Percentiles rank a stretch among this genome's conserved stretches.
These are phyloP conservation scores for Sinocyclocheilus anshuiensis DNA, from an alignment of 2,113 vertebrate genomes.

Conservation along the genomic window DNA sequence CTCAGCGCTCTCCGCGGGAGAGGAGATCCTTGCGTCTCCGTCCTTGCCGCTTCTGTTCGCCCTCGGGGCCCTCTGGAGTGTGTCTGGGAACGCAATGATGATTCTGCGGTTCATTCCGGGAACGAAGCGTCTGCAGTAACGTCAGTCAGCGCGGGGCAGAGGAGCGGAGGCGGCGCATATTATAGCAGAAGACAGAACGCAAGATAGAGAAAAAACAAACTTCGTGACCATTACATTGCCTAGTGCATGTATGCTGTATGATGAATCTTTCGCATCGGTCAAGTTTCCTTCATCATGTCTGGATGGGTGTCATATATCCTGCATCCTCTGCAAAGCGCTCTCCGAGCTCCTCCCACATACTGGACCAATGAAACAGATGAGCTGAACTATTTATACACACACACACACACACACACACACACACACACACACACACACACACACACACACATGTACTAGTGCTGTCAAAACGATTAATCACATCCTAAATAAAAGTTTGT, in stretches of 20 bases:
- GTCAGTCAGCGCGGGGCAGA: constrained; percentile 48
- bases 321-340: constrained; percentile 41
- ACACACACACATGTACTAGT: too few relatives aligned
- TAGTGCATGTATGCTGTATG: background rate
- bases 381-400: too few relatives aligned
- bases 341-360: constrained; percentile 40
- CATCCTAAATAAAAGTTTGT: too few relatives aligned
- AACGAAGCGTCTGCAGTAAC: constrained; percentile 35
- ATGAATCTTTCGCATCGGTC: background rate
- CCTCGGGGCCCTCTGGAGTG: background rate
- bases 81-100: background rate
- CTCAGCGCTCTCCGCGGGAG: constrained; percentile 67
- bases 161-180: constrained; percentile 38
- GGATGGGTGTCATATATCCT: background rate
- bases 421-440: too few relatives aligned
- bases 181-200: background rate
- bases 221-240: constrained; percentile 27
- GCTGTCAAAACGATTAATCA: too few relatives aligned
- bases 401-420: too few relatives aligned
- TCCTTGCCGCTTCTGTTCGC: constrained; percentile 64
- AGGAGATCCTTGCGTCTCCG: constrained; percentile 64
- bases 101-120: constrained; percentile 14
- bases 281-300: constrained; percentile 21
- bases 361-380: constrained; percentile 23
- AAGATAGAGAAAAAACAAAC: background rate